Evolutionary conservation across 2,113 vertebrate genomes (phyloP).

Genomic region (Neogobius melanostomus): DNA sequence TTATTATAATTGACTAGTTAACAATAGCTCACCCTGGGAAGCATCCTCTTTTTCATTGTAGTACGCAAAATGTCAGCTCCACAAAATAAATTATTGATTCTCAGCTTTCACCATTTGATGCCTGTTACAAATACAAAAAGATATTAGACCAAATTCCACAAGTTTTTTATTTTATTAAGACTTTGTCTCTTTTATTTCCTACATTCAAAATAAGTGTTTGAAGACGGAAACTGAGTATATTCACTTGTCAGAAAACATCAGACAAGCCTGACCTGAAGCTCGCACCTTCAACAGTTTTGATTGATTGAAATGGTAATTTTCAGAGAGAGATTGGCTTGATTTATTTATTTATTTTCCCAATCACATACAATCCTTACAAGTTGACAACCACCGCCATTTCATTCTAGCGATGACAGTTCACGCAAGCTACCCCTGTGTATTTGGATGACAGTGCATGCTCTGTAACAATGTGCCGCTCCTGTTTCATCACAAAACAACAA

Average conservation of each 20-base stretch:
- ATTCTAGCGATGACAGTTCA: not conserved
- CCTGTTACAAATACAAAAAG: not conserved
- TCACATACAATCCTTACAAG: not conserved
- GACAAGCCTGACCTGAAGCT: not conserved
- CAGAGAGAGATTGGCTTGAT: too few relatives aligned
- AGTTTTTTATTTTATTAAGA: not conserved
- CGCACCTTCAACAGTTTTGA: not conserved
- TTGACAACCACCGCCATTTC: not conserved
- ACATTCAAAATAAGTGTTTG: not conserved
- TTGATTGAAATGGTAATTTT: not conserved
- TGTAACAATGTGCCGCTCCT: not conserved
- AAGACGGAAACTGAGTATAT: not conserved
- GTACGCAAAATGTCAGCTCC: too few relatives aligned
- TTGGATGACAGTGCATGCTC: too few relatives aligned
- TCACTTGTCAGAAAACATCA: not conserved
- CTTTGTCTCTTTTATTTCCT: not conserved
- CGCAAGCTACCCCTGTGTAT: too few relatives aligned
- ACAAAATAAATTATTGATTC: too few relatives aligned
- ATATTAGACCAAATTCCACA: not conserved
- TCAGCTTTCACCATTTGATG: too few relatives aligned
- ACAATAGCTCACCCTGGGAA: not conserved
- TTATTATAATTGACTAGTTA: not conserved
- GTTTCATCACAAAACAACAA: slow-evolving; percentile 11
- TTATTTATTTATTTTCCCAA: not conserved
- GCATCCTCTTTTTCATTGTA: not conserved